Conservation (phyloP, 2,888 invertebrate genomes). For the Drosophila nr. perissopoda region DNA sequence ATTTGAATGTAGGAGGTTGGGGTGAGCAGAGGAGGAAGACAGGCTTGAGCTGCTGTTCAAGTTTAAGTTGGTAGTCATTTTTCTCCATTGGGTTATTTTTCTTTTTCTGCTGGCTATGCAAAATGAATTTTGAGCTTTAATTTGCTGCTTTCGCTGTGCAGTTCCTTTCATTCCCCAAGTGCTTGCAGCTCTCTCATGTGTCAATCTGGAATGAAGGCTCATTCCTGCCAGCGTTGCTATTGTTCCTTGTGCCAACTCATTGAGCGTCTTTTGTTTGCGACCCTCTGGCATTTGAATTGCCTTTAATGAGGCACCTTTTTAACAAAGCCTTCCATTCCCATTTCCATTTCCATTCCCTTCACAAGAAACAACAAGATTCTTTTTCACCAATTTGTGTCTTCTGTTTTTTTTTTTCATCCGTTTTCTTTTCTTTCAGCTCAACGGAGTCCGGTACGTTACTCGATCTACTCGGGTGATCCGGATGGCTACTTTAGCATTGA, state of each 20-base stretch:
- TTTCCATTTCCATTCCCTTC: conserved; percentile 6
- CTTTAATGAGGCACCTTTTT: conserved; percentile 65
- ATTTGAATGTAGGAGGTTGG: background rate
- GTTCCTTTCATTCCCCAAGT: conserved; percentile 58
- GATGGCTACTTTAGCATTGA: conserved; percentile 93
- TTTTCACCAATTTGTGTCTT: conserved; percentile 34
- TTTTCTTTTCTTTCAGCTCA: conserved; percentile 82
- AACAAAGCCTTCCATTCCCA: conserved; percentile 29
- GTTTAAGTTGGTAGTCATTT: conserved; percentile 23
- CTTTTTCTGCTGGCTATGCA: conserved; percentile 59
- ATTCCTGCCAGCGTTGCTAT: conserved; percentile 56
- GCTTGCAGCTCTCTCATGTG: conserved; percentile 60
- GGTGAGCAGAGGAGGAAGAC: background rate
- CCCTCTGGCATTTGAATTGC: conserved; percentile 65
- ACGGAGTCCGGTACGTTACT: conserved; percentile 90
- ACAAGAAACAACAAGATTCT: conserved; percentile 17
- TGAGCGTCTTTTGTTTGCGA: conserved; percentile 57
- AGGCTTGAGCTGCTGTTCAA: conserved; percentile 6
- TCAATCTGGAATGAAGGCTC: conserved; percentile 53
- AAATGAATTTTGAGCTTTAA: conserved; percentile 74
- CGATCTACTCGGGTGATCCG: conserved; percentile 93
- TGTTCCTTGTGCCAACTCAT: conserved; percentile 64
- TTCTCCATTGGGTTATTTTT: background rate
- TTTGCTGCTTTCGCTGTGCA: conserved; percentile 77
- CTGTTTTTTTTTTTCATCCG: background rate